phyloP scores from a whole-genome alignment of 1,140 invertebrate genomes.

The Sycophila sp. region DNA sequence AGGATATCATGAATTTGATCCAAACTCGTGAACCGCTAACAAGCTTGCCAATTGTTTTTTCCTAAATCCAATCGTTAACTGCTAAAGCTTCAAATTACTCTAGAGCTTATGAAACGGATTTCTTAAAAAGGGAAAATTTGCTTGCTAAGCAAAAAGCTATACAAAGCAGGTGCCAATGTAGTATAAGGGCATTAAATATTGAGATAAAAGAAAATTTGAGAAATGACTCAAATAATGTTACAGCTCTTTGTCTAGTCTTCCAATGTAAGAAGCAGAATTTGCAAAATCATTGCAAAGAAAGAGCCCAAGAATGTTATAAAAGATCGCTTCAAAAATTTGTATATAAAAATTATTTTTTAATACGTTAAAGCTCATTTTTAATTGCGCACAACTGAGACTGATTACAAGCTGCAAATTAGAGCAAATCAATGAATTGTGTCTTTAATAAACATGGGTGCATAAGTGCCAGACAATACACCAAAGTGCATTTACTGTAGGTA shows the following conservation, averaged over 20 bases:
- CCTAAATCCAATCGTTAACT: background rate
- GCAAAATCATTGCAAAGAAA: constrained; percentile 11
- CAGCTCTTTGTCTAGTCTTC: constrained; percentile 40
- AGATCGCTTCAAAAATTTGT: constrained; percentile 22
- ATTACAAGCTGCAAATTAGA: constrained; percentile 30
- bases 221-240: constrained; percentile 21
- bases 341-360: constrained; percentile 30
- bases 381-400: constrained; percentile 35
- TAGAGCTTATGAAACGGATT: too few relatives aligned
- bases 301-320: constrained; percentile 2
- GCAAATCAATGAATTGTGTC: constrained; percentile 23
- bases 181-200: constrained; percentile 35
- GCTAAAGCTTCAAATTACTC: background rate
- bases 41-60: constrained; percentile 24
- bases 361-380: constrained; percentile 21
- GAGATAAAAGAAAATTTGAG: constrained; percentile 20
- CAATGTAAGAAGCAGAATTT: constrained; percentile 31
- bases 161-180: constrained; percentile 27
- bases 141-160: constrained; percentile 1
- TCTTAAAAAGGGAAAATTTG: background rate
- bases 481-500: constrained; percentile 41
- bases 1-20: constrained; percentile 81
- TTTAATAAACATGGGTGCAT: constrained; percentile 26
- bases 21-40: constrained; percentile 3
- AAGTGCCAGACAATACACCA: constrained; percentile 40